These are phyloP conservation scores for Choristoneura fumiferana DNA, from an alignment of 1,140 invertebrate genomes.

Conservation along the genomic window DNA sequence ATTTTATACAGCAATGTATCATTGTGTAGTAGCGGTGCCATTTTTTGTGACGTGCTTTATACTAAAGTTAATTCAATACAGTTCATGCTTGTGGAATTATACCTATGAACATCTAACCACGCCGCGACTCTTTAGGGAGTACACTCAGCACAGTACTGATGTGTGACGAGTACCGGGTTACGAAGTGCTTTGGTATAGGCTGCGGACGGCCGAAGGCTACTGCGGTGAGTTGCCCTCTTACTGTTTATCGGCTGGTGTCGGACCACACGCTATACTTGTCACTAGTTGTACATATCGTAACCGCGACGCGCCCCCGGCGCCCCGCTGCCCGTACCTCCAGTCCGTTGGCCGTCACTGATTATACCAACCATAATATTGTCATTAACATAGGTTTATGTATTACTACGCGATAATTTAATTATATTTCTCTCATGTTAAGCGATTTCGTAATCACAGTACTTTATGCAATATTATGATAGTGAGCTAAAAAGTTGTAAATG, in stretches of 20 bases:
- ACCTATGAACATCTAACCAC: too few relatives aligned
- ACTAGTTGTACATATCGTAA: too few relatives aligned
- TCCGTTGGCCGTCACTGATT: neutral
- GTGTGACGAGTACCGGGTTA: too few relatives aligned
- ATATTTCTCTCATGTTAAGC: slow-evolving; percentile 25
- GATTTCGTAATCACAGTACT: slow-evolving; percentile 34
- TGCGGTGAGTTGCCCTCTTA: too few relatives aligned
- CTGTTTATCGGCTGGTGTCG: too few relatives aligned
- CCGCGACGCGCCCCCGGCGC: neutral
- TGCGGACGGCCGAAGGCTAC: too few relatives aligned
- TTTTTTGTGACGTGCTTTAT: slow-evolving; percentile 40
- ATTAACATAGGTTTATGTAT: slow-evolving; percentile 11
- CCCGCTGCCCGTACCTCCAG: neutral
- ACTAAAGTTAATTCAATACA: slow-evolving; percentile 7
- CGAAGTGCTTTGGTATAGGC: too few relatives aligned
- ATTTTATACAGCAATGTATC: slow-evolving; percentile 41
- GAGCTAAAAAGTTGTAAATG: slow-evolving; percentile 39
- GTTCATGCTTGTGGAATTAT: too few relatives aligned
- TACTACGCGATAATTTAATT: slow-evolving; percentile 22
- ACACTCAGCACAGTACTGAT: too few relatives aligned
- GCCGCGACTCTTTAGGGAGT: too few relatives aligned
- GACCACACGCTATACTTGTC: too few relatives aligned
- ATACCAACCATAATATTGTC: slow-evolving; percentile 10
- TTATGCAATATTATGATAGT: slow-evolving; percentile 32
- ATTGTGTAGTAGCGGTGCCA: slow-evolving; percentile 49